Base-by-base conservation (phyloP, 2,113 vertebrate species). In the Strigops habroptila region DNA sequence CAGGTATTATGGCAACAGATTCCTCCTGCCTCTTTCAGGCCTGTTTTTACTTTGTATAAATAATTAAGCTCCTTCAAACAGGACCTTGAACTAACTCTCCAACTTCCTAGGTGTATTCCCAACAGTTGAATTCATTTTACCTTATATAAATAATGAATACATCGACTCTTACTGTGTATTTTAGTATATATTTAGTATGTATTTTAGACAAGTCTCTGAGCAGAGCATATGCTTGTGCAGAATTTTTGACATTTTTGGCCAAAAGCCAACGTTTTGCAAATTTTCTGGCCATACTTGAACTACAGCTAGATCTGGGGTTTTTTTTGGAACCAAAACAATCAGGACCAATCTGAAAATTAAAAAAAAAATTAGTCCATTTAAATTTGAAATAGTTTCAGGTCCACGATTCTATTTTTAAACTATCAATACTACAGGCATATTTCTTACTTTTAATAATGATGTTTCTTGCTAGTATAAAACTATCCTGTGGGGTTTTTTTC, bases 11-110 rank as follows among this genome's bases (percentile, higher is more conserved):
- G 39, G 52, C 35, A 93, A 89, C 27, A 92, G 52, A 82, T 85
- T 91, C 67, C 52, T 84, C 31, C 39, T 79, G 57, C 44, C 48
- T 92, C 35, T 87, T 92, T 86, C 55, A 83, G 82, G 23, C 28
- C 41, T 53, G 12, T 78, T 91, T 91, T 76, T 57, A 41, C 35
- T 87, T 86, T 48, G 51, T 69, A 87, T 95, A 79, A 96, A 94
- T 95, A 93, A 92, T 92, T 95, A 92, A 95, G 18, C 44, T 95
- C 65, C 93, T 81, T 79, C 84, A 91, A 96, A 84, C 81, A 79
- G 62, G 70, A 92, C 48, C 74, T 95, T 96, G 81, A 93, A 95
- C 78, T 82, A 92, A 52, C 24, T 91, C 37, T 75, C 39, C 44
- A 82, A 21, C 70, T 82, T 89, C 84, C 52, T 87, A 91, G 94